Base-by-base conservation (phyloP, 2,888 invertebrate species). In the Serripes groenlandicus region DNA sequence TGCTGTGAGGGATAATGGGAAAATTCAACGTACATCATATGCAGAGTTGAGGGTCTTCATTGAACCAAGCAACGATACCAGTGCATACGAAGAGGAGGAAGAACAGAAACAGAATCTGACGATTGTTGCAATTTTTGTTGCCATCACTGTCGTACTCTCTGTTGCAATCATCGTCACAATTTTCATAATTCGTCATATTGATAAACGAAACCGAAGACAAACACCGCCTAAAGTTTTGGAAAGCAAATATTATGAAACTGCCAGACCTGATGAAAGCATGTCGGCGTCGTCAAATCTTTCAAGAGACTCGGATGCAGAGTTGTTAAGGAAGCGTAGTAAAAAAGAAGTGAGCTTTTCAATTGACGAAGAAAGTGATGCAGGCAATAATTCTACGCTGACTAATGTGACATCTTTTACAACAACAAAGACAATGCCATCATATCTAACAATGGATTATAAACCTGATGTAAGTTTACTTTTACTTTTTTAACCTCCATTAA, bases 291-390 rank as follows among this genome's bases (percentile, higher is more conserved):
- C 87, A 3, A 86, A 78, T 66, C 54, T 86, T 7, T 86, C 86
- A 3, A 85, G 88, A 30, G 83, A 88, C 52, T 87, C 88, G 0
- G 91, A 92, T 30, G 86, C 85, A 9, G 87, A 87, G 42, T 75
- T 86, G 23, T 74, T 91, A 56, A 92, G 91, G 68, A 90, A 90
- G 75, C 89, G 89, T 26, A 87, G 88, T 4, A 90, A 90, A 74
- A 92, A 92, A 74, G 92, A 92, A 87, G 92, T 92, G 52, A 92
- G 92, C 79, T 92, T 92, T 80, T 91, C 92, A 1, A 77, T 92
- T 37, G 91, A 90, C 68, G 90, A 90, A 28, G 73, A 66, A 23
- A 86, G 86, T 60, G 88, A 89, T 28, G 58, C 83, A 60, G 84
- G 83, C 3, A 91, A 92, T 69, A 90, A 89, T 28, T 91, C 90